Percentiles rank a stretch among this genome's conserved stretches.
phyloP scores from a whole-genome alignment of 1,140 invertebrate species.

The Euwallacea similis region DNA sequence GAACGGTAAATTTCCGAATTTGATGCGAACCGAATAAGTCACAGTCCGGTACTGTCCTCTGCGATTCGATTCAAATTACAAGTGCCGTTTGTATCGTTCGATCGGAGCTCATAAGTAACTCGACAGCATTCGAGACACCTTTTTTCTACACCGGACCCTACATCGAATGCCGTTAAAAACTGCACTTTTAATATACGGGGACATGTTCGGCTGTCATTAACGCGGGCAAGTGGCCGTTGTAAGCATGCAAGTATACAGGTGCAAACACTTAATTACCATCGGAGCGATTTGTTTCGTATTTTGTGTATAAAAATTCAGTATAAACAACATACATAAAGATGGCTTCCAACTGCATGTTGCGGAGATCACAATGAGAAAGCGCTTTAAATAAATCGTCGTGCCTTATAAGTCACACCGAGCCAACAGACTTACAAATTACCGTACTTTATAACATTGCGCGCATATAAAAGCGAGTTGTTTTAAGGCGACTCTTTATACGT shows the following conservation, averaged over 20 bases:
- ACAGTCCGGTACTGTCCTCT: background rate
- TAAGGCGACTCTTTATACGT: conserved; percentile 21
- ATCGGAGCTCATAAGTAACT: conserved; percentile 2
- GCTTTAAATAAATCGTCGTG: conserved; percentile 33
- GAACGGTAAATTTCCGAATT: no score
- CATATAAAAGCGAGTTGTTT: conserved; percentile 1
- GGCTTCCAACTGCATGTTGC: conserved; percentile 24
- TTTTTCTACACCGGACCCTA: conserved; percentile 3
- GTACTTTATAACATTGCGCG: no score
- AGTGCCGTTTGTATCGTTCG: conserved; percentile 2
- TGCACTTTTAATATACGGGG: conserved; percentile 19
- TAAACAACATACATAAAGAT: conserved; percentile 26
- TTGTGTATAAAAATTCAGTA: conserved; percentile 6
- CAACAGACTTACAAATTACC: conserved; percentile 32
- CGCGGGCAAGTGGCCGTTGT: conserved; percentile 22
- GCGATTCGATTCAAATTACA: background rate
- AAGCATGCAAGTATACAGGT: conserved; percentile 28
- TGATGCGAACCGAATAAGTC: background rate
- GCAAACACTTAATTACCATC: conserved; percentile 18
- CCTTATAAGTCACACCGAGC: conserved; percentile 28
- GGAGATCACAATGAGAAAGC: conserved; percentile 19
- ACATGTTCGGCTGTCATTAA: conserved; percentile 27
- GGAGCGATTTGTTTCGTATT: background rate
- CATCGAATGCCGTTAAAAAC: conserved; percentile 17
- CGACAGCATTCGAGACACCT: conserved; percentile 6